A percentile compares a stretch with the other conserved stretches of the same genome.
phyloP scores from a whole-genome alignment of 2,888 invertebrate species.

The Papilio elwesi region DNA sequence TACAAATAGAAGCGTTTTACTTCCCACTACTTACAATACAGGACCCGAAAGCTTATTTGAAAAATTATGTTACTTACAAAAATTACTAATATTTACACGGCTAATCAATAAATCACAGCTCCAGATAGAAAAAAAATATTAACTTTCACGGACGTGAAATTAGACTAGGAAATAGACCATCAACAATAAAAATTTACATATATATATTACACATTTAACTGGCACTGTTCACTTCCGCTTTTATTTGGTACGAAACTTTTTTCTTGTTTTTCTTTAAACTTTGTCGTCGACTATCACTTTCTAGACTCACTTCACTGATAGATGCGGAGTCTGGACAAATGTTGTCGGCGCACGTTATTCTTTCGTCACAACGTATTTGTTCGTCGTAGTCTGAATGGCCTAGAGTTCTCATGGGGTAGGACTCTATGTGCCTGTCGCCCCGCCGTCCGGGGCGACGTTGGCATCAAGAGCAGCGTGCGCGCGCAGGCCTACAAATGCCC shows the following conservation, averaged over 20 bases:
- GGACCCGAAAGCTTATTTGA: slow-evolving; percentile 29
- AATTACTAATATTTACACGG: slow-evolving; percentile 62
- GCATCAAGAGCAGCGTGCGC: slow-evolving; percentile 76
- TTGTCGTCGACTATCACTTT: slow-evolving; percentile 73
- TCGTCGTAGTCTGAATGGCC: slow-evolving; percentile 65
- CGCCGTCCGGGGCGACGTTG: slow-evolving; percentile 67
- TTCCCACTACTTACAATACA: slow-evolving; percentile 52
- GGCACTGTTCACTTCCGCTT: slow-evolving; percentile 66
- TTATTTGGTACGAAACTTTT: slow-evolving; percentile 73
- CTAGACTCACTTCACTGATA: slow-evolving; percentile 73
- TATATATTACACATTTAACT: slow-evolving; percentile 47
- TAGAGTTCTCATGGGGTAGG: slow-evolving; percentile 66
- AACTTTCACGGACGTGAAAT: slow-evolving; percentile 44
- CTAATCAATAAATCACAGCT: slow-evolving; percentile 80
- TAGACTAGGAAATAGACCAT: slow-evolving; percentile 37
- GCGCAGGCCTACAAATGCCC: slow-evolving; percentile 68
- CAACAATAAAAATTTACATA: background rate
- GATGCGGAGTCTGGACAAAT: slow-evolving; percentile 71
- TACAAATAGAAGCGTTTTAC: slow-evolving; percentile 61
- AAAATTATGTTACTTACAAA: slow-evolving; percentile 48
- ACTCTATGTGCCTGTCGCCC: slow-evolving; percentile 60
- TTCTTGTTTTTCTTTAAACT: slow-evolving; percentile 54
- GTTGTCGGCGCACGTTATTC: slow-evolving; percentile 54
- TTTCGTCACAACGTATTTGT: slow-evolving; percentile 65
- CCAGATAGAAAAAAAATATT: slow-evolving; percentile 64